Base-by-base conservation (phyloP, 1,140 invertebrate genomes). In the Vanessa atalanta region DNA sequence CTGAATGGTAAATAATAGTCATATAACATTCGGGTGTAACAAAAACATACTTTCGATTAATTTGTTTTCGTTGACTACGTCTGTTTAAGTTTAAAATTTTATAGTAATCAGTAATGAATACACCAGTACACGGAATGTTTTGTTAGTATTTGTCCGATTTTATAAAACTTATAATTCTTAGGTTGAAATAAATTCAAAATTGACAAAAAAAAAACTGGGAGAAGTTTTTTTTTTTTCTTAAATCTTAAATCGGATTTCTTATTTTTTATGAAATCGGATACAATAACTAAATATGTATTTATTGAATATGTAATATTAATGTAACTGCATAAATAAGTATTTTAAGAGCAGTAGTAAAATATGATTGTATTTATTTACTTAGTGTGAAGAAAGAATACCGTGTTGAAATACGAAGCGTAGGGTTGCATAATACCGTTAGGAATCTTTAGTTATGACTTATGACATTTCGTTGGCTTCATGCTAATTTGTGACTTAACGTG, bases 401-500 rank as follows among this genome's bases (percentile, higher is more conserved):
- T 61, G 14, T 37, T 31, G n/a, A 47, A 65, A 48, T 37, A 48
- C 16, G 47, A 65, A 65, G 43, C 14, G 23, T 50, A 70, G 13
- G 23, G 47, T 47, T 64, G 66, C 23, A 65, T 53, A 71, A 53
- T 65, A 63, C 68, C 20, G 48, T 47, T 48, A 51, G 50, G 37
- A 75, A 75, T 78, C 61, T 76, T 74, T 81, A 83, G 82, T 84
- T 84, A 83, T 83, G 81, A 87, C 83, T 86, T 84, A 72, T 84
- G 83, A 79, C 82, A 80, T 87, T 86, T 83, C 50, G 76, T 81
- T 72, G 85, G 84, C 84, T 87, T 88, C 85, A 57, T 75, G 20
- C 72, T 78, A 79, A 76, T 73, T 78, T 76, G 55, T 48, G 51
- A 73, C 60, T 65, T 72, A 73, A 60, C 64, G 50, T 68, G 48